Base-by-base conservation (phyloP, 2,797 vertebrate species). In the Alca torda region DNA sequence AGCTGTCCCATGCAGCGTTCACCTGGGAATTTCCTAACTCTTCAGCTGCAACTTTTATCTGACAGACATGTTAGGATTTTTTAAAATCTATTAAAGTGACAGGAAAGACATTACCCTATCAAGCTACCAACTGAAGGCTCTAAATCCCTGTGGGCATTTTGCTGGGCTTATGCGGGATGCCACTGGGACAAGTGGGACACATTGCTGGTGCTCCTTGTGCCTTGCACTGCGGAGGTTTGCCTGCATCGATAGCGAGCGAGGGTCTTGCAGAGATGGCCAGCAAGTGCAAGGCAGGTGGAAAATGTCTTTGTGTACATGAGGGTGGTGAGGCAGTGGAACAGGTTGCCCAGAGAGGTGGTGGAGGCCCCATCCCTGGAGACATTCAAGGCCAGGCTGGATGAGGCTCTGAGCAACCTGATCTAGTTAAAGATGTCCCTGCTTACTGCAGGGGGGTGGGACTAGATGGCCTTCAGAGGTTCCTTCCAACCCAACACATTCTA, bases 141-240 rank as follows among this genome's bases (percentile, higher is more conserved):
- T 46, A 73, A 60, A 74, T 31, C 37, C 13, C 3, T 1, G 13
- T 3, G 8, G 51, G 20, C 48, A 20, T 68, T 92, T 83, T 67
- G 3, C 45, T 72, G 61, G 31, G 33, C 31, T 67, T 24, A 28
- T 9, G 23, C 1, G 23, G 35, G 18, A 20, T 68, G 24, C 4
- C 25, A 20, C 37, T 64, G 2, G 3, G 57, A 56, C 28, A 88
- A 72, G 10, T 0, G 0, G 11, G 41, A 14, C 13, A 8, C 0
- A 0, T 24, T 8, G 1, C 15, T 50, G 16, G 26, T 21, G 13
- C 10, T 72, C 15, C 28, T n/a, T 37, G 0, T 20, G 9, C 35
- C 41, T 25, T 11, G 26, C 18, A 28, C 20, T 72, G 65, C 23
- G 13, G 28, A 53, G 28, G 12, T 63, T 54, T 24, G 2, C 6